Conservation (phyloP, 2,113 vertebrate genomes). For the Takifugu flavidus region DNA sequence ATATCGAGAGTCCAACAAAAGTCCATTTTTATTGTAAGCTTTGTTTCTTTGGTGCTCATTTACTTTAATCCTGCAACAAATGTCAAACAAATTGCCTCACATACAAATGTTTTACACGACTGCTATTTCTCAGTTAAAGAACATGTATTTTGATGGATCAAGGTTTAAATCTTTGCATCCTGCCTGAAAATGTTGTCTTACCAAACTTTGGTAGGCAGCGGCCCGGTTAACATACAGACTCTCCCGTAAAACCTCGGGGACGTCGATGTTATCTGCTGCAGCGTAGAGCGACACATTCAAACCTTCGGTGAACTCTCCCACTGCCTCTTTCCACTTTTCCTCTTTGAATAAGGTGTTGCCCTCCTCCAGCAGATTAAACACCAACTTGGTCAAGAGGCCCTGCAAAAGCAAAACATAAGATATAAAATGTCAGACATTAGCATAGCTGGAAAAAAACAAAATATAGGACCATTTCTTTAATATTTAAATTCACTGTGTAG, state of each 20-base stretch:
- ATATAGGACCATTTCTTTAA: not conserved
- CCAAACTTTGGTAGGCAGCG: constrained; percentile 85
- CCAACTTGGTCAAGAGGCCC: constrained; percentile 86
- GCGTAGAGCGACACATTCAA: constrained; percentile 84
- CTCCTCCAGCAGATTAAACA: constrained; percentile 87
- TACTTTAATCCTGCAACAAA: too few relatives aligned
- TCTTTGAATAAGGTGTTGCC: constrained; percentile 86
- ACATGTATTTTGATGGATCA: too few relatives aligned
- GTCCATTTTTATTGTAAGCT: too few relatives aligned
- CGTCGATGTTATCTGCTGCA: constrained; percentile 75
- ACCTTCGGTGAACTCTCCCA: constrained; percentile 86
- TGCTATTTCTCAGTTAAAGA: too few relatives aligned
- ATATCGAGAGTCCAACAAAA: too few relatives aligned
- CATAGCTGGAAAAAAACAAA: not conserved
- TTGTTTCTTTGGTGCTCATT: too few relatives aligned
- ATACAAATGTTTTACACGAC: too few relatives aligned
- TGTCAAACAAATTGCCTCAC: too few relatives aligned
- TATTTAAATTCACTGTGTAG: not conserved
- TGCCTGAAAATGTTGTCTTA: constrained; percentile 59
- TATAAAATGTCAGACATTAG: too few relatives aligned
- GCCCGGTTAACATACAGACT: constrained; percentile 89
- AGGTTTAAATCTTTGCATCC: too few relatives aligned
- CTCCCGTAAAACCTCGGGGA: constrained; percentile 82
- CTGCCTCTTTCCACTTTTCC: constrained; percentile 75
- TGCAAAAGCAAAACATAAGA: constrained; percentile 29